These are phyloP conservation scores for Drosophila neocordata DNA, from an alignment of 1,140 invertebrate genomes.

Conservation along the genomic window DNA sequence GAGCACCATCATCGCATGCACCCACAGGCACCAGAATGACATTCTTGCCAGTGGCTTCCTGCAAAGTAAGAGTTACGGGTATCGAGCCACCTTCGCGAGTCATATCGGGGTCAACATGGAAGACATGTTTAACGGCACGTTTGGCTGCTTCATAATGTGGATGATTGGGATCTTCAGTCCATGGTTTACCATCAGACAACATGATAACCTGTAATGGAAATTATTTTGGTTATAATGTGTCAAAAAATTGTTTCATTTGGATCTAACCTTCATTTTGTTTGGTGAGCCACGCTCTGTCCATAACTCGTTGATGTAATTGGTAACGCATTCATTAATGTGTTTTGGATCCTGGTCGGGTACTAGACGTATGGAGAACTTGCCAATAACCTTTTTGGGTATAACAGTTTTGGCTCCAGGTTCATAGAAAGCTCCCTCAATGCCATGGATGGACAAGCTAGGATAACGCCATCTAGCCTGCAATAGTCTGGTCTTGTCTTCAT, in stretches of 20 bases:
- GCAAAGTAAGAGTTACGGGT: slow-evolving; percentile 95
- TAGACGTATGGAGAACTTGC: slow-evolving; percentile 97
- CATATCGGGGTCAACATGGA: slow-evolving; percentile 95
- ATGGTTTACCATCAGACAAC: slow-evolving; percentile 89
- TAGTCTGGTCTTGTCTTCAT: slow-evolving; percentile 89
- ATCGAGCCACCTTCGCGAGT: slow-evolving; percentile 98
- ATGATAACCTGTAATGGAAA: slow-evolving; percentile 85
- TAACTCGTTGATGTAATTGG: slow-evolving; percentile 88
- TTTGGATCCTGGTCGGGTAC: slow-evolving; percentile 95
- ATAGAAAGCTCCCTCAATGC: slow-evolving; percentile 94
- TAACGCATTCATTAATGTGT: slow-evolving; percentile 89
- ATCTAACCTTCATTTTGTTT: slow-evolving; percentile 91
- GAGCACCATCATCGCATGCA: slow-evolving; percentile 96
- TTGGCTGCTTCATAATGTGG: slow-evolving; percentile 95
- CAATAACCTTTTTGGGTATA: slow-evolving; percentile 96
- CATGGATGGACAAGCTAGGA: slow-evolving; percentile 95
- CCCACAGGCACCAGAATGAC: slow-evolving; percentile 96
- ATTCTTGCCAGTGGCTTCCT: slow-evolving; percentile 95
- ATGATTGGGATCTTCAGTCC: slow-evolving; percentile 96
- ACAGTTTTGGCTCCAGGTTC: slow-evolving; percentile 97
- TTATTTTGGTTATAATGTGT: slow-evolving; percentile 72
- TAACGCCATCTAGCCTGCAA: slow-evolving; percentile 96
- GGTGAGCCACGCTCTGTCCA: slow-evolving; percentile 90
- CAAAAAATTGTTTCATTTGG: neutral
- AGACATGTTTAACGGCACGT: slow-evolving; percentile 94